Evolutionary conservation across 2,113 vertebrate species (phyloP).

Genomic region (Neolamprologus tretocephalus): DNA sequence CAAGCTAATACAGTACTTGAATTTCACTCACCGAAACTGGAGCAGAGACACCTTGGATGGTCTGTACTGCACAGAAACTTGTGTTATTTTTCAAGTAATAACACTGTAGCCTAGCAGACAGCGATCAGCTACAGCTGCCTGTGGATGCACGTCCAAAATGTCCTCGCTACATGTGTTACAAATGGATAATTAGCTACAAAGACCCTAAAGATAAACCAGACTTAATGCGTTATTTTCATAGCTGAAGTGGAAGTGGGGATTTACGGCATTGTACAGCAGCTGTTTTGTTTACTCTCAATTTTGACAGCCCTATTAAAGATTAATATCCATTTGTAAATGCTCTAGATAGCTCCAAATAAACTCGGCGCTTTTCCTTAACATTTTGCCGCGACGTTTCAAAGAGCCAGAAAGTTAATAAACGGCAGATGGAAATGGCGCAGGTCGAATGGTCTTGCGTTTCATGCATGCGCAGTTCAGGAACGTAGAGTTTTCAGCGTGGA

Average conservation of each 20-base stretch:
- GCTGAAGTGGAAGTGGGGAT: not conserved
- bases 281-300: not conserved
- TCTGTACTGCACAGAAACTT: not conserved
- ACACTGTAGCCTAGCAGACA: not conserved
- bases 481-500: not conserved
- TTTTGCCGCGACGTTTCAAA: fast-evolving
- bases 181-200: not conserved
- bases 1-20: not conserved
- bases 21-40: not conserved
- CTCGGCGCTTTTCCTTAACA: fast-evolving
- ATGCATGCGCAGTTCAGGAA: not conserved
- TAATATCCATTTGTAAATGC: not conserved
- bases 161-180: not conserved
- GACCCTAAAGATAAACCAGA: not conserved
- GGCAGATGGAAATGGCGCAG: not conserved
- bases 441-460: not conserved
- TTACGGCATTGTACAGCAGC: not conserved
- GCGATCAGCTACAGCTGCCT: not conserved
- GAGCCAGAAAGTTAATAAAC: fast-evolving
- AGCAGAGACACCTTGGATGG: fast-evolving
- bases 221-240: not conserved
- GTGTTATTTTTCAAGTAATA: not conserved
- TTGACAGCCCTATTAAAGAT: not conserved
- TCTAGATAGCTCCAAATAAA: not conserved
- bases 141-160: not conserved